Base-by-base conservation (phyloP, 53 echinoderm and acorn worm genomes). In the Glandiceps talaboti region DNA sequence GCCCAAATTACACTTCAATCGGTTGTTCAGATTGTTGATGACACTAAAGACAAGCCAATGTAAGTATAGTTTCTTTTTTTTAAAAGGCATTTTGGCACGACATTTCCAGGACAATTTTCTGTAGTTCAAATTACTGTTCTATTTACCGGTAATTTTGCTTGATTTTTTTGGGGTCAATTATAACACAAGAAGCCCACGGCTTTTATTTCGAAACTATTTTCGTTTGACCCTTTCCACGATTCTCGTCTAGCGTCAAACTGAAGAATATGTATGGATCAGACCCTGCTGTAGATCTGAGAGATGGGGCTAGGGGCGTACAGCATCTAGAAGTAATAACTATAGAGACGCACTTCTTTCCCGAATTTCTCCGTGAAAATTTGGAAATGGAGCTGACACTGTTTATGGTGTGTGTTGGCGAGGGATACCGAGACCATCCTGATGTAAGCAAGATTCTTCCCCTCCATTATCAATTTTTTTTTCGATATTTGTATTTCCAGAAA, bases 271-370 rank as follows among this genome's bases (percentile, higher is more conserved):
- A 92, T 75, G 92, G 89, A 1, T 29, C 33, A 27, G 85, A 92
- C 31, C 82, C 86, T 1, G 75, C 89, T 27, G 31, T 82, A 1
- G 89, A 92, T 72, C 87, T 92, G n/a, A 74, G 89, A 28, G 87
- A 82, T 73, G 89, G 89, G 1, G 86, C 81, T 32, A 88, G 88
- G 1, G 92, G 92, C 28, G 87, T 92, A n/a, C 88, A 88, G 28
- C 89, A 92, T 80, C 89, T 89, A 1, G 92, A 92, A 75, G 29
- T 26, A 31, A 86, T 91, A 0, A 86, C 84, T 27, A 74, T 91
- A 27, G 92, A 92, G 27, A 92, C 84, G 0, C 86, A 80, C 14
- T 92, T 92, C 80, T 92, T 87, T 31, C 92, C 92, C 0, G 85
- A 81, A 27, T 86, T 91, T 73, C 82, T 91, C n/a, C 81, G 91